These are phyloP conservation scores for Hydraecia micacea DNA, from an alignment of 2,888 invertebrate species.

Conservation along the genomic window DNA sequence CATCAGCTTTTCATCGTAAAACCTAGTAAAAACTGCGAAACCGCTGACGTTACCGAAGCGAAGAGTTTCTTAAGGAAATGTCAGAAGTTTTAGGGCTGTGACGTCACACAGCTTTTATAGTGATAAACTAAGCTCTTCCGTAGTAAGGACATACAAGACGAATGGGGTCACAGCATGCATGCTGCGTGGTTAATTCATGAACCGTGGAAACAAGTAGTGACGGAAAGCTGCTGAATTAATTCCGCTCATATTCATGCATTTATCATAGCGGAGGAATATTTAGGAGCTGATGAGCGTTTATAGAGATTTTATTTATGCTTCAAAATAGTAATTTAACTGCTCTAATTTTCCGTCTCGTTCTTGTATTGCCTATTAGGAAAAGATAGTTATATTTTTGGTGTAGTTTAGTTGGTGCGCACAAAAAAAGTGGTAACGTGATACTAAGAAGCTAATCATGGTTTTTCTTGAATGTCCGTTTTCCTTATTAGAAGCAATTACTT, in stretches of 20 bases:
- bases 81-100: background rate
- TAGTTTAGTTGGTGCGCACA: conserved; percentile 1
- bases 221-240: conserved; percentile 34
- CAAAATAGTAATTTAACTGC: conserved; percentile 8
- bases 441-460: conserved; percentile 38
- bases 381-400: background rate
- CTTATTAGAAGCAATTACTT: conserved; percentile 36
- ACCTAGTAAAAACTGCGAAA: background rate
- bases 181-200: conserved; percentile 10
- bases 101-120: conserved; percentile 22
- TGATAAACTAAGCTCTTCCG: background rate
- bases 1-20: background rate
- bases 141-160: background rate
- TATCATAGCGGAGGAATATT: background rate
- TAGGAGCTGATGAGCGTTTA: background rate
- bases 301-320: background rate
- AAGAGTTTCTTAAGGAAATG: background rate
- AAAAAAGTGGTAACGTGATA: conserved; percentile 13
- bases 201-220: conserved; percentile 7
- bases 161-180: conserved; percentile 32
- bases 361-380: background rate
- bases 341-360: conserved; percentile 11
- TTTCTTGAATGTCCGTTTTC: conserved; percentile 35
- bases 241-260: conserved; percentile 18
- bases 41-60: background rate